Base-by-base conservation (phyloP, 2,888 invertebrate genomes). In the Allacma fusca region DNA sequence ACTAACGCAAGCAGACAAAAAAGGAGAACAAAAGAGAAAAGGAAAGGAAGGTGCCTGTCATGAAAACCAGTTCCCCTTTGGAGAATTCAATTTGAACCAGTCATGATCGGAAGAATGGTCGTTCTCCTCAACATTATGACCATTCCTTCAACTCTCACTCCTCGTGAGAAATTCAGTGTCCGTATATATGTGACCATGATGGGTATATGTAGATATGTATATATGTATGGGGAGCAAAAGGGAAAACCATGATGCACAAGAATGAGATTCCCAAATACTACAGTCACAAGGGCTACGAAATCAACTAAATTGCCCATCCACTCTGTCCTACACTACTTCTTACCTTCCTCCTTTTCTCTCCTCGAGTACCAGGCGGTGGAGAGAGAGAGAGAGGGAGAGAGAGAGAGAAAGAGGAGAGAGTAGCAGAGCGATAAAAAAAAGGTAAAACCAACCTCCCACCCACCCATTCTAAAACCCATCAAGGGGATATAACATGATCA, bases 71-170 rank as follows among this genome's bases (percentile, higher is more conserved):
- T 19, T 29, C 26, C 50, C 50, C 62, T 62, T 57, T 72, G 57
- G 44, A 62, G 62, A 62, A 72, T 72, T 72, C 59, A 72, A 72
- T 72, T 72, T 72, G 19, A 72, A 28, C 28, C 62, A 5, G 62
- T 72, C 59, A 71, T 71, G 59, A 72, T 72, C 62, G 28, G 72
- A 72, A 57, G 34, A 72, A 72, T 62, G 62, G 72, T 59, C 72
- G 21, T 72, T 62, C 72, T n/a, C 57, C 28, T 72, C 29, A 57
- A 28, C 59, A 59, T 59, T 59, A 72, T 72, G 72, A 62, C 34
- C 59, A 23, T 34, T 50, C 70, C 70, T 70, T 50, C 34, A 43
- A 57, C 43, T 28, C 24, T 9, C 71, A 71, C 43, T 26, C 50
- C 28, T 16, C 57, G 59, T 21, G 59, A 59, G 59, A 59, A 23